phyloP scores from a whole-genome alignment of 2,888 invertebrate species.

The Pasiphila rectangulata region DNA sequence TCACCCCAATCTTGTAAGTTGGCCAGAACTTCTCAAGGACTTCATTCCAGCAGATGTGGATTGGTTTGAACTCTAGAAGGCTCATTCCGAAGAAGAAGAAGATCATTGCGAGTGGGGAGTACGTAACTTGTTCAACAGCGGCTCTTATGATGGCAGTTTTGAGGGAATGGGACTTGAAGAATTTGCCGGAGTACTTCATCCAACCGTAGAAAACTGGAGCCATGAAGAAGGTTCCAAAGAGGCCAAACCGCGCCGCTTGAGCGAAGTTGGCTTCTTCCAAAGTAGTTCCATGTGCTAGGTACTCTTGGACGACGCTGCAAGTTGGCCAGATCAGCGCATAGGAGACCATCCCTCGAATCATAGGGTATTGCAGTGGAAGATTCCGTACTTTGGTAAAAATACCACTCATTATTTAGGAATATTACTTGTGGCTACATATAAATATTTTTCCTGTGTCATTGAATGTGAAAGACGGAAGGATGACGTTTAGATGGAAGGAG shows the following conservation, averaged over 20 bases:
- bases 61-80: constrained; percentile 83
- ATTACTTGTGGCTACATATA: neutral
- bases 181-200: constrained; percentile 79
- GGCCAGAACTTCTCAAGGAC: constrained; percentile 86
- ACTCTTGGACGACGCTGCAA: constrained; percentile 85
- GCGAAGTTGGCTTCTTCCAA: constrained; percentile 72
- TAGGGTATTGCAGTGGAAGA: constrained; percentile 68
- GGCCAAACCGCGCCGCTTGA: constrained; percentile 84
- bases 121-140: constrained; percentile 85
- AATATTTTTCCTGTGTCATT: constrained; percentile 7
- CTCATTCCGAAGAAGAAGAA: constrained; percentile 90
- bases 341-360: constrained; percentile 83
- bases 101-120: constrained; percentile 86
- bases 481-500: no score
- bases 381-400: constrained; percentile 68
- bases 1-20: constrained; percentile 84
- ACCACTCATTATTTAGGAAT: constrained; percentile 44
- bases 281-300: constrained; percentile 52
- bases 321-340: constrained; percentile 87
- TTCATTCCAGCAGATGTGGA: constrained; percentile 82
- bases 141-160: constrained; percentile 60
- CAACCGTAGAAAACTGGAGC: constrained; percentile 89
- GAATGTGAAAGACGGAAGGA: neutral
- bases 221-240: constrained; percentile 87
- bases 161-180: constrained; percentile 51